A percentile compares a stretch with the other conserved stretches of the same genome.
These are phyloP conservation scores for Leptinotarsa undecemlineata DNA, from an alignment of 1,140 invertebrate genomes.

Conservation along the genomic window DNA sequence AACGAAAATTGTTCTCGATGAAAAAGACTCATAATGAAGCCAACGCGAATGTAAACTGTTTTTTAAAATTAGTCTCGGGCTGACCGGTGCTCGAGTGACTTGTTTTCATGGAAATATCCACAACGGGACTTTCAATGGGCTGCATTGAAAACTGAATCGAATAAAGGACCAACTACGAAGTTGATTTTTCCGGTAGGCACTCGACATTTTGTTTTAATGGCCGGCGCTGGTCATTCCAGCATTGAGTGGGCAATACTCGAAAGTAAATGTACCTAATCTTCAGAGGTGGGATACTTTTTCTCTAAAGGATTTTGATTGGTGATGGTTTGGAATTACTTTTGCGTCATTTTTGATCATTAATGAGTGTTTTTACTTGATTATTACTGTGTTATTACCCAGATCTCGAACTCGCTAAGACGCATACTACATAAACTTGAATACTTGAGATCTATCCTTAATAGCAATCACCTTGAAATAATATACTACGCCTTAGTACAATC, in stretches of 20 bases:
- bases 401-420: too few relatives aligned
- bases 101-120: conserved; percentile 31
- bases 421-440: too few relatives aligned
- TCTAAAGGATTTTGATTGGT: too few relatives aligned
- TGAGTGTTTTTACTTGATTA: too few relatives aligned
- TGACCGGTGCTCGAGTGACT: conserved; percentile 26
- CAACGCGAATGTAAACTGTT: conserved; percentile 28
- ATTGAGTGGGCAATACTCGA: background rate
- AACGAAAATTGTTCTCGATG: conserved; percentile 17
- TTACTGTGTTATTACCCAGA: too few relatives aligned
- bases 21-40: conserved; percentile 18
- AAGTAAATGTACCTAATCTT: background rate
- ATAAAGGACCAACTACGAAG: background rate
- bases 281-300: background rate
- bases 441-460: too few relatives aligned
- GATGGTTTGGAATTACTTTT: too few relatives aligned
- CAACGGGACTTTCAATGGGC: conserved; percentile 9
- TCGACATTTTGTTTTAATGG: conserved; percentile 5
- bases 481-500: too few relatives aligned
- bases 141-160: conserved; percentile 8
- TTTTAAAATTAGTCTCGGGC: conserved; percentile 32
- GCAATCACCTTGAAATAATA: too few relatives aligned
- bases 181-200: background rate
- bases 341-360: too few relatives aligned
- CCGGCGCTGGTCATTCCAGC: background rate